These are phyloP conservation scores for Geotrupes spiniger DNA, from an alignment of 2,888 invertebrate genomes.

Conservation along the genomic window DNA sequence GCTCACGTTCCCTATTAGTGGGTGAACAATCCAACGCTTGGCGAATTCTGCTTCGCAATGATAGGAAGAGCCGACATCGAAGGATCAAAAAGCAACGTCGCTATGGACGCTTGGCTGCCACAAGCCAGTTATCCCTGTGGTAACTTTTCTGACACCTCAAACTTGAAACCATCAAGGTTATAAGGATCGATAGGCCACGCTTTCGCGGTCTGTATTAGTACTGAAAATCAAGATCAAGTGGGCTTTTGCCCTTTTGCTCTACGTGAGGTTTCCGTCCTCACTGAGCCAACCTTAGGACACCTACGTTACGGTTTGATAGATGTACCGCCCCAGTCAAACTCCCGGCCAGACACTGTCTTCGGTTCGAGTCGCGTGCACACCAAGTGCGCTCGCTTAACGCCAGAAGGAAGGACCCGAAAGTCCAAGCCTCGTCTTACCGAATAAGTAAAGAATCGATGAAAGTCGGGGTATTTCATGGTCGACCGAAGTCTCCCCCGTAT, in stretches of 20 bases:
- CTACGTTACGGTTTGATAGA: constrained; percentile 58
- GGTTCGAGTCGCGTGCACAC: background rate
- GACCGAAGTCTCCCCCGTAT: constrained; percentile 22
- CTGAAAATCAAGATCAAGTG: constrained; percentile 65
- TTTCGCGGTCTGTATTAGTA: constrained; percentile 43
- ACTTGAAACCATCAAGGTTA: too few relatives aligned
- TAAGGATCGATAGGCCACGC: constrained; percentile 37
- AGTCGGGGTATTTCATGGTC: constrained; percentile 26
- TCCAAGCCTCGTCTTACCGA: too few relatives aligned
- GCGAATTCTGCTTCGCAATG: constrained; percentile 70
- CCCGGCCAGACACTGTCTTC: constrained; percentile 48
- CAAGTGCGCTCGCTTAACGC: background rate
- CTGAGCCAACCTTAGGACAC: constrained; percentile 59
- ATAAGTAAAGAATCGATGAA: constrained; percentile 25
- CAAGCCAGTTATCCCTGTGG: constrained; percentile 56
- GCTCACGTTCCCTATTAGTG: constrained; percentile 35
- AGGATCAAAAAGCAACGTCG: constrained; percentile 69
- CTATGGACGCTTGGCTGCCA: constrained; percentile 57
- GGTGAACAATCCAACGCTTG: constrained; percentile 64
- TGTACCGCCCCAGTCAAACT: constrained; percentile 54
- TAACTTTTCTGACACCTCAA: constrained; percentile 71
- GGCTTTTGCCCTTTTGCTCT: constrained; percentile 69
- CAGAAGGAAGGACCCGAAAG: too few relatives aligned
- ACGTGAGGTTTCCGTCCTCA: constrained; percentile 69
- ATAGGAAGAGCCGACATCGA: constrained; percentile 75